A percentile compares a stretch with the other conserved stretches of the same genome.
These are phyloP conservation scores for Camponotus vicinus DNA, from an alignment of 1,140 invertebrate genomes.

Conservation along the genomic window DNA sequence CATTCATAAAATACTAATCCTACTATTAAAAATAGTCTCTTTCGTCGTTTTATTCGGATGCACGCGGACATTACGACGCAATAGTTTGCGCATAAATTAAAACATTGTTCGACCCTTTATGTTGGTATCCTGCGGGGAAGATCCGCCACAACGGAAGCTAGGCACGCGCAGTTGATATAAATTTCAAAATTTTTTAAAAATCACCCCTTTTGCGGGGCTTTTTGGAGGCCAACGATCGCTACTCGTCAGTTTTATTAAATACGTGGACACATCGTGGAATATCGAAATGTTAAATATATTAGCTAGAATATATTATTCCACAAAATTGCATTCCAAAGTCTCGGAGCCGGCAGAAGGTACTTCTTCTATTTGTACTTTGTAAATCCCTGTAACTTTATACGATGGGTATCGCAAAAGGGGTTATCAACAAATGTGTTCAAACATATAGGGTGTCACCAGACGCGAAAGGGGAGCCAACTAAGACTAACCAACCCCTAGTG, in stretches of 20 bases:
- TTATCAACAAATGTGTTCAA: slow-evolving; percentile 86
- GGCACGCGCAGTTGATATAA: slow-evolving; percentile 80
- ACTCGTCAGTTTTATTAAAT: neutral
- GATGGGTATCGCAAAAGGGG: slow-evolving; percentile 79
- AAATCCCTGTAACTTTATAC: slow-evolving; percentile 81
- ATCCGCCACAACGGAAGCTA: slow-evolving; percentile 73
- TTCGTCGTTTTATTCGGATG: slow-evolving; percentile 71
- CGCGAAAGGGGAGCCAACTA: slow-evolving; percentile 60
- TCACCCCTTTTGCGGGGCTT: slow-evolving; percentile 55
- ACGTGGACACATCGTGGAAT: neutral
- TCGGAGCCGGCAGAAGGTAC: neutral
- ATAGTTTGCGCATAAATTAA: slow-evolving; percentile 78
- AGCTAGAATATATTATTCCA: neutral
- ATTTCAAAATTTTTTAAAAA: slow-evolving; percentile 83
- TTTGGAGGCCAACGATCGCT: neutral
- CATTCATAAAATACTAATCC: slow-evolving; percentile 15
- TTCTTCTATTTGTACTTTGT: slow-evolving; percentile 71
- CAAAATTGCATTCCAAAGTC: slow-evolving; percentile 53
- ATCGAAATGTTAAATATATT: neutral
- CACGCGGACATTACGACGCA: slow-evolving; percentile 66
- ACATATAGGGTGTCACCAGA: slow-evolving; percentile 83
- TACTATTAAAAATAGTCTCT: slow-evolving; percentile 64
- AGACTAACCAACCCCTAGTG: slow-evolving; percentile 76
- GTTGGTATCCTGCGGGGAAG: slow-evolving; percentile 78
- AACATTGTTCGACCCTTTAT: slow-evolving; percentile 63